phyloP scores from a whole-genome alignment of 2,113 vertebrate genomes.

The Apodemus speciosus region DNA sequence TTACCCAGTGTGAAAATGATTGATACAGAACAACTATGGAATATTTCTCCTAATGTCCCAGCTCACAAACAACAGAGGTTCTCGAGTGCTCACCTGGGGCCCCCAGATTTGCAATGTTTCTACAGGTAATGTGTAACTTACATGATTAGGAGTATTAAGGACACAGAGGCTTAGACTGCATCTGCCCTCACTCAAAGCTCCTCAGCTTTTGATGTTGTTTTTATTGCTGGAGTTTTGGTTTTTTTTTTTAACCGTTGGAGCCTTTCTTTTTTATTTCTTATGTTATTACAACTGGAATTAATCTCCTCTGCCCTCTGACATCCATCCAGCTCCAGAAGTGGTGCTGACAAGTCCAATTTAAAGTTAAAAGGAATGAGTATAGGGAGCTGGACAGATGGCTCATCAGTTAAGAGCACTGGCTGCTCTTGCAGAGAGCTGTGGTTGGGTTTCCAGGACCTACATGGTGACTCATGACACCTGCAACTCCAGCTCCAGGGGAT shows the following conservation, averaged over 20 bases:
- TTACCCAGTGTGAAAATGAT: constrained; percentile 63
- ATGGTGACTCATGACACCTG: not conserved
- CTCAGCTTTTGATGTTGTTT: not conserved
- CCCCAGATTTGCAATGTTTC: not conserved
- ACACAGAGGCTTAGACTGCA: not conserved
- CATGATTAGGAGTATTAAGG: not conserved
- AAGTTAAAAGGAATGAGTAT: constrained; percentile 28
- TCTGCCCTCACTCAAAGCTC: not conserved
- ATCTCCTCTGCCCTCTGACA: not conserved
- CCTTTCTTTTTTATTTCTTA: not conserved
- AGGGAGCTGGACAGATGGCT: not conserved
- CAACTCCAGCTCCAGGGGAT: not conserved
- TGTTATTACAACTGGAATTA: not conserved
- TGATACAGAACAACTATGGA: constrained; percentile 70
- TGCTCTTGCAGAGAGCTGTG: not conserved
- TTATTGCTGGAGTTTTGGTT: not conserved
- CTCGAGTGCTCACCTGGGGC: not conserved
- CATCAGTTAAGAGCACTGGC: not conserved
- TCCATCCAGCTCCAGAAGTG: constrained; percentile 6
- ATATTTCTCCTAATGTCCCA: constrained; percentile 83
- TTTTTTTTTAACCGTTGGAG: not conserved
- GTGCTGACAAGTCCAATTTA: not conserved
- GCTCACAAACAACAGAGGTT: constrained; percentile 75
- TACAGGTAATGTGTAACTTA: not conserved
- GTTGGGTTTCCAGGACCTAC: not conserved